Evolutionary conservation across 2,888 invertebrate genomes (phyloP).

Genomic region (Xylota segnis): DNA sequence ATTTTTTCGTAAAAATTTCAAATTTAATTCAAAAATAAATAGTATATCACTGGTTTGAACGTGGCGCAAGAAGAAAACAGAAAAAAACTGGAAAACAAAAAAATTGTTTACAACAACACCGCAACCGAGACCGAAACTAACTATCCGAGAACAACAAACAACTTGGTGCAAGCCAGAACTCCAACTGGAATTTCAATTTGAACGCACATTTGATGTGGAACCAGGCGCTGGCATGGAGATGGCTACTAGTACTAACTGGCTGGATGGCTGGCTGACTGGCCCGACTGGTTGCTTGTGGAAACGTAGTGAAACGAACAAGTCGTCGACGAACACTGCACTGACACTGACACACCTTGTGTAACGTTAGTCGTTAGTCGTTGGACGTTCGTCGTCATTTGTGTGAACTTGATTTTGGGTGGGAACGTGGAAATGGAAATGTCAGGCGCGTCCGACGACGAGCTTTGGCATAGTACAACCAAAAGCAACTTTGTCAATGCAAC

Average conservation of each 20-base stretch:
- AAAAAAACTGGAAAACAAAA: neutral
- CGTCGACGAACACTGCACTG: slow-evolving; percentile 54
- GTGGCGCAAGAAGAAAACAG: slow-evolving; percentile 61
- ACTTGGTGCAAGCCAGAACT: slow-evolving; percentile 66
- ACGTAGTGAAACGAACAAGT: slow-evolving; percentile 51
- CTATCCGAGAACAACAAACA: slow-evolving; percentile 54
- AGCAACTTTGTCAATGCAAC: slow-evolving; percentile 21
- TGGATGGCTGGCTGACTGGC: neutral
- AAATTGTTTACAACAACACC: slow-evolving; percentile 36
- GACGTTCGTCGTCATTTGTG: slow-evolving; percentile 11
- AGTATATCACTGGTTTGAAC: slow-evolving; percentile 51
- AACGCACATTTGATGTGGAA: slow-evolving; percentile 72
- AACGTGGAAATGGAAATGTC: neutral
- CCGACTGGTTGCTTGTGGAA: neutral
- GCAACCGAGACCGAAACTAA: slow-evolving; percentile 23
- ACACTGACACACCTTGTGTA: slow-evolving; percentile 65
- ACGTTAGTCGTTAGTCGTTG: no score
- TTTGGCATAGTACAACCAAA: slow-evolving; percentile 33
- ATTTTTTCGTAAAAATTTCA: no score
- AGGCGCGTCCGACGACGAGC: slow-evolving; percentile 20
- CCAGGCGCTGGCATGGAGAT: slow-evolving; percentile 65
- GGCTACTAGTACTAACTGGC: neutral
- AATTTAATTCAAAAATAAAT: neutral
- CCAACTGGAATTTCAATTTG: slow-evolving; percentile 67
- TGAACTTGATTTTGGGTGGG: slow-evolving; percentile 20